phyloP scores from a whole-genome alignment of 1,140 invertebrate species.

The Hydropsyche tenuis region DNA sequence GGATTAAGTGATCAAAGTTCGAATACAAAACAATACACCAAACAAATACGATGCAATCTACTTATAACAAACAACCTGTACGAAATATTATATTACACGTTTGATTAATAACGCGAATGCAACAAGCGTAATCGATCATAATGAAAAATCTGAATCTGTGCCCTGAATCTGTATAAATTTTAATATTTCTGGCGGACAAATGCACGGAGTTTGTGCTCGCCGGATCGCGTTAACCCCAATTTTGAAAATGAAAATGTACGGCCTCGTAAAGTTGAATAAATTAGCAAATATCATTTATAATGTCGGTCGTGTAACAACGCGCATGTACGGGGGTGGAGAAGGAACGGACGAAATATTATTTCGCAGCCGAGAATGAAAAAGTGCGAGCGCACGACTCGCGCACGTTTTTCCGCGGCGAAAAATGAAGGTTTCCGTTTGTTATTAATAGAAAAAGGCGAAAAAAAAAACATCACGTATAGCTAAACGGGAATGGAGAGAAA shows the following conservation, averaged over 20 bases:
- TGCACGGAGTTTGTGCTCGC: background rate
- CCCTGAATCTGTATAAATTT: no score
- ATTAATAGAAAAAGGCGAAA: constrained; percentile 16
- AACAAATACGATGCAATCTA: no score
- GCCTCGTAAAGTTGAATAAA: constrained; percentile 36
- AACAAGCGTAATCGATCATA: no score
- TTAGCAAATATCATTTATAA: constrained; percentile 37
- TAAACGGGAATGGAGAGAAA: background rate
- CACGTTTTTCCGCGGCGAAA: constrained; percentile 1
- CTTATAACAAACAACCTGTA: no score
- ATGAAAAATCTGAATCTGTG: no score
- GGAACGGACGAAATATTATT: background rate
- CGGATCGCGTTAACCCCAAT: constrained; percentile 33
- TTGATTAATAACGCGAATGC: no score
- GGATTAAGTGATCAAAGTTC: no score
- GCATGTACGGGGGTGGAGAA: no score
- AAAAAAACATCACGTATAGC: no score
- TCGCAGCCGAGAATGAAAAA: constrained; percentile 14
- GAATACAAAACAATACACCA: no score
- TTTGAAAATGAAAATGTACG: constrained; percentile 28
- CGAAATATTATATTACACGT: no score
- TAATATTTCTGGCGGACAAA: background rate
- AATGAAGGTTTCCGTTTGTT: constrained; percentile 21
- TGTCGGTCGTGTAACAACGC: constrained; percentile 25
- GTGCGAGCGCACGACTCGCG: background rate